Evolutionary conservation across 64 coral and sea anemone species (phyloP).

Genomic region (Exaiptasia diaphana): DNA sequence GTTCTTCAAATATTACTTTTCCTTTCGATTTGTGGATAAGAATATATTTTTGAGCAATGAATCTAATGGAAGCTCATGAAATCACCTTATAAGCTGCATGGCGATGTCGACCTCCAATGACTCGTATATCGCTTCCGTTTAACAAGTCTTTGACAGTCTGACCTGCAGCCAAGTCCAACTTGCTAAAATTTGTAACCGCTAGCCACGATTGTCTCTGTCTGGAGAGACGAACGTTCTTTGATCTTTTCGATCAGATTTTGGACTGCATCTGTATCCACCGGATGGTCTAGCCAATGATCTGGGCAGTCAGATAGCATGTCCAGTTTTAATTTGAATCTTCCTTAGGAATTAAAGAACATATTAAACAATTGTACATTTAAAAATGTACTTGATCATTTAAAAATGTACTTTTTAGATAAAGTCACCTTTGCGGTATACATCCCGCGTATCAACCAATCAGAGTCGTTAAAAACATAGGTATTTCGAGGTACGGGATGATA

Average conservation of each 20-base stretch:
- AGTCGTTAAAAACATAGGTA: too few relatives aligned
- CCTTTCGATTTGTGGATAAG: not conserved
- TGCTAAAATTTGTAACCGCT: not conserved
- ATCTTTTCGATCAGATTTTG: not conserved
- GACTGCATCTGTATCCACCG: not conserved
- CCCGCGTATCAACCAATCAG: too few relatives aligned
- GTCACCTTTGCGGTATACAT: not conserved
- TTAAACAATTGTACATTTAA: not conserved
- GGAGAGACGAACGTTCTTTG: not conserved
- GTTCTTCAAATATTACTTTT: not conserved
- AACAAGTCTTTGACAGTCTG: not conserved
- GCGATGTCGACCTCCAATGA: conserved; percentile 20
- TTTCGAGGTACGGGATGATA: too few relatives aligned
- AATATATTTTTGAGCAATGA: not conserved
- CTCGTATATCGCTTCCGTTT: not conserved
- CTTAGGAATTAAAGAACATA: too few relatives aligned
- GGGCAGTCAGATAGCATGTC: not conserved
- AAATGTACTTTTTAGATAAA: too few relatives aligned
- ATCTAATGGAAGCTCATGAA: too few relatives aligned
- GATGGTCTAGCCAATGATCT: conserved; percentile 14
- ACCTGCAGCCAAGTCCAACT: not conserved
- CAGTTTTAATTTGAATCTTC: not conserved
- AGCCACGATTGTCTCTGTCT: conserved; percentile 3
- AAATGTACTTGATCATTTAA: too few relatives aligned
- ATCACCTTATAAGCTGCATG: not conserved